These are phyloP conservation scores for Anguilla rostrata DNA, from an alignment of 2,113 vertebrate genomes.

Conservation along the genomic window DNA sequence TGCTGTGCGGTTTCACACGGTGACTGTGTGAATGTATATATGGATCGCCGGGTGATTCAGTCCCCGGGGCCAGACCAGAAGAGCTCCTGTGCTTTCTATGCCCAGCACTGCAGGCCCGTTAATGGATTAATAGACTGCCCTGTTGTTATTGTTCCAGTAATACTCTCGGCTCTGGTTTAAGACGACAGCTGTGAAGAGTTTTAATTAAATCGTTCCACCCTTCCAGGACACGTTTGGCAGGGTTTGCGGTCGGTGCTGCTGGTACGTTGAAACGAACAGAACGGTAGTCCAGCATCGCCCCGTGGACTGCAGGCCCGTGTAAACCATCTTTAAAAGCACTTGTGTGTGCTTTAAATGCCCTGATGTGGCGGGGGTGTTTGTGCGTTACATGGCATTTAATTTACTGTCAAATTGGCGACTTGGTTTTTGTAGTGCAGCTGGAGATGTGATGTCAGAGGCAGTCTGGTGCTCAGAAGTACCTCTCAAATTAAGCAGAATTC, in stretches of 20 bases:
- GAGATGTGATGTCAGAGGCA: conserved; percentile 22
- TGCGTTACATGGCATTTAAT: conserved; percentile 38
- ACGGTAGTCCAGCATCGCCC: conserved; percentile 7
- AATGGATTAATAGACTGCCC: conserved; percentile 30
- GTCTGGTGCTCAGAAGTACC: conserved; percentile 32
- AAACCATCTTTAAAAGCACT: conserved; percentile 19
- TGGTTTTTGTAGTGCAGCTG: conserved; percentile 9
- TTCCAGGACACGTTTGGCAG: conserved; percentile 19
- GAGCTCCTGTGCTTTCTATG: conserved; percentile 14
- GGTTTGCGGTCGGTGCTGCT: conserved; percentile 11
- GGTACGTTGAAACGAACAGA: conserved; percentile 6
- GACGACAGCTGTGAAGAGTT: conserved; percentile 38
- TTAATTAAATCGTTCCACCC: conserved; percentile 45
- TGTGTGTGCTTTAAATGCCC: conserved; percentile 30
- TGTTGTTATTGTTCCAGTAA: conserved; percentile 43
- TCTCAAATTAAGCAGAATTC: no score
- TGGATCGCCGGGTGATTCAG: no score
- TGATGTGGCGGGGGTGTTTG: conserved; percentile 30
- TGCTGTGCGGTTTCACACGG: not conserved
- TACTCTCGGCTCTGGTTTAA: conserved; percentile 45
- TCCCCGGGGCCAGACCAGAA: no score
- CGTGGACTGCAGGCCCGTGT: not conserved
- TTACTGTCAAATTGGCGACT: conserved; percentile 33
- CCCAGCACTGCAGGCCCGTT: conserved; percentile 34
- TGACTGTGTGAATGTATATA: no score